Conservation (phyloP, 2,888 invertebrate genomes). For the Ophion ellenae region DNA sequence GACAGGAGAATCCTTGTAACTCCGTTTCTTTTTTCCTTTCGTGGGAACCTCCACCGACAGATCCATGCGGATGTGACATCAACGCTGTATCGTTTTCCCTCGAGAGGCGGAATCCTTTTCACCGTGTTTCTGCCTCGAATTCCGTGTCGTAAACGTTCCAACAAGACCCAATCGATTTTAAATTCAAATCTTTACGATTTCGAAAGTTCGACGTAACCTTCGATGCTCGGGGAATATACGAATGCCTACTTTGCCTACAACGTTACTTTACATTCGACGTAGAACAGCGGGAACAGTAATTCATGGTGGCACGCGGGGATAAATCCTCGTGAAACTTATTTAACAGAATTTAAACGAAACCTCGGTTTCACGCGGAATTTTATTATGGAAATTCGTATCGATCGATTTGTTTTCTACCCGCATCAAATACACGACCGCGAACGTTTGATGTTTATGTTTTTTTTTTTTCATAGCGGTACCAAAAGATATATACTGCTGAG, state of each 20-base stretch:
- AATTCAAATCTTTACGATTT: constrained; percentile 57
- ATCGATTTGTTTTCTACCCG: not conserved
- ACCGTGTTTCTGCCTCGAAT: constrained; percentile 37
- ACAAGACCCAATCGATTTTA: constrained; percentile 61
- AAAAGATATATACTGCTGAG: no score
- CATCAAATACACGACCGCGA: not conserved
- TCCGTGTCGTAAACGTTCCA: constrained; percentile 40
- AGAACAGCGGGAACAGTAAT: not conserved
- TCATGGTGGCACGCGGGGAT: not conserved
- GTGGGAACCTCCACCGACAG: constrained; percentile 35
- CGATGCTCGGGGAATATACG: constrained; percentile 3
- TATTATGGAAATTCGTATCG: constrained; percentile 6
- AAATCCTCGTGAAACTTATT: no score
- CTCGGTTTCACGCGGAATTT: not conserved
- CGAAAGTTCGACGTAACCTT: constrained; percentile 1
- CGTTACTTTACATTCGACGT: not conserved
- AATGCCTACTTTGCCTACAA: not conserved
- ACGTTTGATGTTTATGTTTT: no score
- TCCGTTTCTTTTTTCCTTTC: constrained; percentile 32
- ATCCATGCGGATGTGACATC: constrained; percentile 31
- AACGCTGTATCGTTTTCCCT: constrained; percentile 24
- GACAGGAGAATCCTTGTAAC: constrained; percentile 49
- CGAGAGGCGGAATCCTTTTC: constrained; percentile 20
- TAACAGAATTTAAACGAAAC: no score
- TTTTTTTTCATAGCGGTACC: no score